Evolutionary conservation across 2,888 invertebrate genomes (phyloP).

Genomic region (Athetis lepigone): DNA sequence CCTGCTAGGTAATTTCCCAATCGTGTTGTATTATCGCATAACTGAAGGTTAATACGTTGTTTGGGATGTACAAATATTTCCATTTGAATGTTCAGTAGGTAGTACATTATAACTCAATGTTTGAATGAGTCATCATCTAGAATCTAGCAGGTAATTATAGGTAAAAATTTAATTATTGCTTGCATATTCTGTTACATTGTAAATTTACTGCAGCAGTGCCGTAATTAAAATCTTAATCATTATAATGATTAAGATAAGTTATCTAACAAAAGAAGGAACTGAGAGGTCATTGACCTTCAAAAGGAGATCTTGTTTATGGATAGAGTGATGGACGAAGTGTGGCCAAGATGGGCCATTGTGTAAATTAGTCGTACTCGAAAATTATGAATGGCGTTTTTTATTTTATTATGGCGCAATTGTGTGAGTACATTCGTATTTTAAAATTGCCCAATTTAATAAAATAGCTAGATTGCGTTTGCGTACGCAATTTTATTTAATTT

Average conservation of each 20-base stretch:
- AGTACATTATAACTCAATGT: no score
- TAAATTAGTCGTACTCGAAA: conserved; percentile 13
- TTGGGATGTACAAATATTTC: conserved; percentile 2
- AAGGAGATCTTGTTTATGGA: conserved; percentile 21
- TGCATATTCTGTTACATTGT: neutral
- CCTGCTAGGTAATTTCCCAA: conserved; percentile 51
- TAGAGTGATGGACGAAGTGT: conserved; percentile 26
- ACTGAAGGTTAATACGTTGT: conserved; percentile 11
- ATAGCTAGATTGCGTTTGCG: neutral
- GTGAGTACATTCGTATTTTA: neutral
- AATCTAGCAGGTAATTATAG: conserved; percentile 12
- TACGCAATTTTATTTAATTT: neutral
- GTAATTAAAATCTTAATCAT: neutral
- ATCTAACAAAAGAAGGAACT: neutral
- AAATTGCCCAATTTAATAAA: conserved; percentile 6
- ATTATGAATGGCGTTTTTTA: neutral
- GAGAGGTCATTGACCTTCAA: conserved; percentile 11
- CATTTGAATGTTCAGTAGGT: conserved; percentile 4
- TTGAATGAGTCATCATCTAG: no score
- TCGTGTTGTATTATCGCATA: conserved; percentile 12
- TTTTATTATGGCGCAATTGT: neutral
- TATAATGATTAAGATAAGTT: neutral
- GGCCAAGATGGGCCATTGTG: conserved; percentile 20
- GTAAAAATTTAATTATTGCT: neutral
- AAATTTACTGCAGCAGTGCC: neutral